Evolutionary conservation across 1,140 invertebrate species (phyloP).

Genomic region (Gyrodactylus bullatarudis): DNA sequence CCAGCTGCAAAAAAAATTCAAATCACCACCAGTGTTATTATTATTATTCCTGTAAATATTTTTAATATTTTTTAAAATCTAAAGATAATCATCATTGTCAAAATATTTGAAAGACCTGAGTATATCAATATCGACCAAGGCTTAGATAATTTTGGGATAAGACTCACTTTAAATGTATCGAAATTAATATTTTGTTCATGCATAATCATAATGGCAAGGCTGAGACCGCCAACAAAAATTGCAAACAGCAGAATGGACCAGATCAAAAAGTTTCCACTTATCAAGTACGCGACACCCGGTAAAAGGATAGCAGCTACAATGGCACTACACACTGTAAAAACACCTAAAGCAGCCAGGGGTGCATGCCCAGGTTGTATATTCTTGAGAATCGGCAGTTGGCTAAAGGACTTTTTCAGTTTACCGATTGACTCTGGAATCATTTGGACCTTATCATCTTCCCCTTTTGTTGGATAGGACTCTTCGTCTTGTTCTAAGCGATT

Average conservation of each 20-base stretch:
- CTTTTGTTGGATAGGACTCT: background rate
- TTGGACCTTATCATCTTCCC: background rate
- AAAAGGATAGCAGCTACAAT: constrained; percentile 3
- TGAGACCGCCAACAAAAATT: constrained; percentile 8
- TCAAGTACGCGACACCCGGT: background rate
- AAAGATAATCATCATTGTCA: too few relatives aligned
- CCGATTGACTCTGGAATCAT: background rate
- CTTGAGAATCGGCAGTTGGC: background rate
- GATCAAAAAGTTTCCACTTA: background rate
- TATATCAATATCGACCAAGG: background rate
- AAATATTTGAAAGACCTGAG: too few relatives aligned
- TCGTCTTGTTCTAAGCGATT: background rate
- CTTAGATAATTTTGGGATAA: background rate
- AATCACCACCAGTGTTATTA: too few relatives aligned
- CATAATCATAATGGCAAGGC: constrained; percentile 35
- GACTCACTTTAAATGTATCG: constrained; percentile 34
- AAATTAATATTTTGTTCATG: constrained; percentile 42
- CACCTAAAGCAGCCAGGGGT: background rate
- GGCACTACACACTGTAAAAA: background rate
- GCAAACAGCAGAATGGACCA: background rate
- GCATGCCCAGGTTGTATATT: background rate
- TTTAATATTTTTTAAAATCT: too few relatives aligned
- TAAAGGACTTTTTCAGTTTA: background rate
- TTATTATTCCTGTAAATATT: too few relatives aligned
- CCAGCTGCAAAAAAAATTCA: too few relatives aligned